These are phyloP conservation scores for Iselma pallidipennis DNA, from an alignment of 2,888 invertebrate species.

Conservation along the genomic window DNA sequence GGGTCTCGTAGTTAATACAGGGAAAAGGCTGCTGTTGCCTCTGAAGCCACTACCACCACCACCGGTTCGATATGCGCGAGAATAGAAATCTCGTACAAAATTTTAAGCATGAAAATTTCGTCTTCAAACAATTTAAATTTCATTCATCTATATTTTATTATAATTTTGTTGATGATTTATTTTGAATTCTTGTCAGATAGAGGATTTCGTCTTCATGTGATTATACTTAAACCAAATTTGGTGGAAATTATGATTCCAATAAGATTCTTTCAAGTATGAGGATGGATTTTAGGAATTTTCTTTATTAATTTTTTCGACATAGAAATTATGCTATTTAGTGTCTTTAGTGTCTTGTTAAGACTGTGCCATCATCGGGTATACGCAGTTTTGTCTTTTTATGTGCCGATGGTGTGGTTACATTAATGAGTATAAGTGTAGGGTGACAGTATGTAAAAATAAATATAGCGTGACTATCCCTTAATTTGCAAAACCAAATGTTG, in stretches of 20 bases:
- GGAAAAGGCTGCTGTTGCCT: constrained; percentile 38
- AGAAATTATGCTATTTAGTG: too few species aligned
- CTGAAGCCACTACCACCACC: constrained; percentile 49
- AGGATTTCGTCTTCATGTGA: background rate
- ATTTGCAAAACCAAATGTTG: constrained; percentile 42
- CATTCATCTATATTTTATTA: background rate
- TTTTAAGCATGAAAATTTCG: constrained; percentile 30
- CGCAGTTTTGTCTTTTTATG: background rate
- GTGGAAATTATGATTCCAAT: too few species aligned
- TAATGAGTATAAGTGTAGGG: constrained; percentile 9
- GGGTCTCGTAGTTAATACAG: constrained; percentile 56
- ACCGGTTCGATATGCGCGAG: constrained; percentile 44
- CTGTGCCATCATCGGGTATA: background rate
- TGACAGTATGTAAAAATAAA: constrained; percentile 32
- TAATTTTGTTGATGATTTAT: background rate
- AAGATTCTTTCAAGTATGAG: too few species aligned
- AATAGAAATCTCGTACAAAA: constrained; percentile 42
- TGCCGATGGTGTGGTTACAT: background rate
- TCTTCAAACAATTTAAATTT: background rate
- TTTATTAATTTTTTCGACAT: too few species aligned
- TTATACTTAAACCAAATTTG: too few species aligned
- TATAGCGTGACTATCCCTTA: constrained; percentile 44
- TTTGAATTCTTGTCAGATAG: background rate
- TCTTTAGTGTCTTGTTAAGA: too few species aligned
- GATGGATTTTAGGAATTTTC: too few species aligned